These are phyloP conservation scores for Morpho helenor DNA, from an alignment of 2,888 invertebrate genomes.

Conservation along the genomic window DNA sequence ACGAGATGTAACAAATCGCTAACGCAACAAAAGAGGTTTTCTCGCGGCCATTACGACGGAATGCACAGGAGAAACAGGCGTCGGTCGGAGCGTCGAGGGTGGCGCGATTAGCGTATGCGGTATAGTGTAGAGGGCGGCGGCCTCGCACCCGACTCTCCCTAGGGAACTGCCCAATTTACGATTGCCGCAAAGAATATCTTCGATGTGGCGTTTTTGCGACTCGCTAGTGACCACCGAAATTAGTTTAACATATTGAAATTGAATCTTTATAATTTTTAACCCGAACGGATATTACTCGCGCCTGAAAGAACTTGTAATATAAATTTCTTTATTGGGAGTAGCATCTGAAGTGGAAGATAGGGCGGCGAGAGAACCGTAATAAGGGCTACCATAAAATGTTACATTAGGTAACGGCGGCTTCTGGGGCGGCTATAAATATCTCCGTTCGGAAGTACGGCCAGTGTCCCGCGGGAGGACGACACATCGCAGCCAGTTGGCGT, in stretches of 20 bases:
- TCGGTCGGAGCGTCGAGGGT: constrained; percentile 41
- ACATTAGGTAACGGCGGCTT: constrained; percentile 78
- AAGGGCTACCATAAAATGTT: constrained; percentile 77
- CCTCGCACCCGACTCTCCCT: constrained; percentile 41
- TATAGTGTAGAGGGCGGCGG: constrained; percentile 41
- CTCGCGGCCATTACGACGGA: constrained; percentile 71
- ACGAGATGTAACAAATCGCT: constrained; percentile 74
- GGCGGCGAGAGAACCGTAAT: constrained; percentile 59
- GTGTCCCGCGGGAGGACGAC: constrained; percentile 73
- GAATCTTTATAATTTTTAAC: constrained; percentile 2
- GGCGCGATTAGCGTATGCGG: constrained; percentile 67
- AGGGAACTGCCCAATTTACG: constrained; percentile 60
- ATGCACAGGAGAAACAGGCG: constrained; percentile 49
- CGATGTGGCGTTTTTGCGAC: constrained; percentile 60
- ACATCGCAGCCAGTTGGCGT: constrained; percentile 56
- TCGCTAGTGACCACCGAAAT: constrained; percentile 51
- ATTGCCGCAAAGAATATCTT: constrained; percentile 74
- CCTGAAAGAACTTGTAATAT: constrained; percentile 48
- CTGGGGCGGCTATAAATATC: constrained; percentile 78
- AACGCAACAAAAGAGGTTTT: constrained; percentile 76
- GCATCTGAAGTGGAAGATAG: constrained; percentile 40
- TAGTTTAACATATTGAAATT: constrained; percentile 9
- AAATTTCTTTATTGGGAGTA: constrained; percentile 45
- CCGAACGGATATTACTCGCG: constrained; percentile 4
- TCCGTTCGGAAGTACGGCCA: constrained; percentile 75